phyloP scores from a whole-genome alignment of 2,113 vertebrate species.

The Oxyruncus cristatus region DNA sequence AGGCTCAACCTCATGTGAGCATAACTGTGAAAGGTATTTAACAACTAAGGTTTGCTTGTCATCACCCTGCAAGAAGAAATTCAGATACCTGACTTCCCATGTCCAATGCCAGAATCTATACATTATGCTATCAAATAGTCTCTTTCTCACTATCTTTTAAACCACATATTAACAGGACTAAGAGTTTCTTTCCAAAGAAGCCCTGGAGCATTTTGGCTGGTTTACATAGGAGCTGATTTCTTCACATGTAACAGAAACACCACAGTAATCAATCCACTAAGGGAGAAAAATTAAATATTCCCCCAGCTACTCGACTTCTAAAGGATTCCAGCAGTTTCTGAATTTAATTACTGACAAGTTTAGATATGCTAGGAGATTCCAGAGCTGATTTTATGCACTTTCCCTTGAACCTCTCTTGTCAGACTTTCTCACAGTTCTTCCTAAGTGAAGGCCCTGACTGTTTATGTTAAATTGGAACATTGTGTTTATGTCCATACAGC shows the following conservation, averaged over 20 bases:
- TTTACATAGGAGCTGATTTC: not conserved
- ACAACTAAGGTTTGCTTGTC: not conserved
- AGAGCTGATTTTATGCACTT: not conserved
- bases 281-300: conserved; percentile 44
- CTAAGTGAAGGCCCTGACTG: conserved; percentile 44
- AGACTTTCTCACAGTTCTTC: conserved; percentile 61
- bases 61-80: not conserved
- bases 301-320: conserved; percentile 27
- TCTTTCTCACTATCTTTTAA: not conserved
- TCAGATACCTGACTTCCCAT: not conserved
- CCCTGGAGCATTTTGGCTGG: conserved; percentile 16
- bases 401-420: not conserved
- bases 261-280: conserved; percentile 35
- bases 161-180: not conserved
- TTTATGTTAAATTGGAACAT: conserved; percentile 64
- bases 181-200: not conserved
- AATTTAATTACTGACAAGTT: conserved; percentile 20
- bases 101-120: not conserved
- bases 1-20: not conserved
- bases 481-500: conserved; percentile 61
- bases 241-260: conserved; percentile 16
- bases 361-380: conserved; percentile 18
- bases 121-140: not conserved
- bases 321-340: conserved; percentile 44
- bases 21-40: not conserved